phyloP scores from a whole-genome alignment of 2,797 vertebrate species.

The Erethizon dorsatum region DNA sequence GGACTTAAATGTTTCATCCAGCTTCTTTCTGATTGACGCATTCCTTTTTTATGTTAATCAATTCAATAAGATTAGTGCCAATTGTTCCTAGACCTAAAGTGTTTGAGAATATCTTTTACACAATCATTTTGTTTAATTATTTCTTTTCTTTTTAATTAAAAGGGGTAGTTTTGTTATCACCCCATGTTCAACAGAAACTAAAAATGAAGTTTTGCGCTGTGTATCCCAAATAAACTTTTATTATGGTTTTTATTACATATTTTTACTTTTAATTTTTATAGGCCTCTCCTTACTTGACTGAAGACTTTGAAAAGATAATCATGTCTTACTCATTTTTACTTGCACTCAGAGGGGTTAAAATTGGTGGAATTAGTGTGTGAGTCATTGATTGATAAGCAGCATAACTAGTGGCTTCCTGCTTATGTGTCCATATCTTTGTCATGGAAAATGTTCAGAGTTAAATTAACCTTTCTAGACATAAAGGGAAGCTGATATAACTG shows the following conservation, averaged over 20 bases:
- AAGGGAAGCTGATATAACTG: not conserved
- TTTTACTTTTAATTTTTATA: not conserved
- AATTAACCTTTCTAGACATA: not conserved
- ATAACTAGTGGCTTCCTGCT: not conserved
- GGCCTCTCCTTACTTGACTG: not conserved
- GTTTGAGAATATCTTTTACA: not conserved
- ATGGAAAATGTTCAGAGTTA: not conserved
- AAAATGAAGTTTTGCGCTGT: not conserved
- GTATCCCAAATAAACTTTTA: not conserved
- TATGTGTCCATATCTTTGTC: not conserved
- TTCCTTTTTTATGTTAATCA: conserved; percentile 37
- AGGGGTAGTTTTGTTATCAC: not conserved
- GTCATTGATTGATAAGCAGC: not conserved
- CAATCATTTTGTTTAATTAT: conserved; percentile 28
- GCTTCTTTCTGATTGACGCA: not conserved
- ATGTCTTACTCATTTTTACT: not conserved
- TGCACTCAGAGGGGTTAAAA: not conserved
- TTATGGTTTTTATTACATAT: not conserved
- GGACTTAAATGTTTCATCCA: not conserved
- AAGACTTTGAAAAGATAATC: not conserved
- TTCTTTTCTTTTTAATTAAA: not conserved
- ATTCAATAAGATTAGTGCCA: not conserved
- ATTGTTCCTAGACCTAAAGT: not conserved
- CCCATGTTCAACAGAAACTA: not conserved
- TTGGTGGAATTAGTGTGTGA: not conserved